Percentiles rank a stretch among this genome's conserved stretches.
Evolutionary conservation across 2,113 vertebrate species (phyloP).

Genomic region (Ceyx melanurus): DNA sequence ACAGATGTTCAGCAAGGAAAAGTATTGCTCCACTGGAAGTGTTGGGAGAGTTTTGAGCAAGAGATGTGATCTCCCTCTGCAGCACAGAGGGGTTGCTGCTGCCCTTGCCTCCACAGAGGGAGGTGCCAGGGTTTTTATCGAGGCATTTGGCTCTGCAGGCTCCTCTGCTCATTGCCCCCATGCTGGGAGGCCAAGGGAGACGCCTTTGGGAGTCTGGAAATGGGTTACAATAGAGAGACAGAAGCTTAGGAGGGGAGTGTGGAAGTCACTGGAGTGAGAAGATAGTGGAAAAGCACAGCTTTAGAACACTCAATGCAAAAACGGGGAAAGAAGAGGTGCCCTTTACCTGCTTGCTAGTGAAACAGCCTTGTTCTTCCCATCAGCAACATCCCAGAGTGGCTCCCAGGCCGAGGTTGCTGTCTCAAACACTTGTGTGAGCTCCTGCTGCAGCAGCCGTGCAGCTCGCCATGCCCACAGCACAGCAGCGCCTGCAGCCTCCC

Average conservation of each 20-base stretch:
- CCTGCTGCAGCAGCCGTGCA: not conserved
- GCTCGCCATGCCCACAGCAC: not conserved
- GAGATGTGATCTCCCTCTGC: not conserved
- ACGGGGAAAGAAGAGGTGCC: not conserved
- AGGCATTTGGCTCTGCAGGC: not conserved
- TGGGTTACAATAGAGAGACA: not conserved
- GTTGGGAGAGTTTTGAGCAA: not conserved
- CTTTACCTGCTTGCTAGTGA: not conserved
- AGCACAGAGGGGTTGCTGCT: not conserved
- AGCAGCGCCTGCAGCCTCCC: not conserved
- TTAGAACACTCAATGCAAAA: not conserved
- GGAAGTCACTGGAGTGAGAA: not conserved
- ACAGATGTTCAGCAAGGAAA: not conserved
- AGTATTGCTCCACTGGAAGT: not conserved
- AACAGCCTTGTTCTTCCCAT: not conserved
- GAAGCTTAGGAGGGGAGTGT: not conserved
- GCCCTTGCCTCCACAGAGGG: not conserved
- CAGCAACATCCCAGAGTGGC: not conserved
- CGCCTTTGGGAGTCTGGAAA: not conserved
- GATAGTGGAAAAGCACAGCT: not conserved
- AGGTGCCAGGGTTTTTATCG: not conserved
- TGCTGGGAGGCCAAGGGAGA: not conserved
- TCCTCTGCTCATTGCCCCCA: not conserved
- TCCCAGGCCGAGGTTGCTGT: not conserved
- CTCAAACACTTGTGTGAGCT: not conserved